Base-by-base conservation (phyloP, 1,140 invertebrate species). In the Zaprionus africanus region DNA sequence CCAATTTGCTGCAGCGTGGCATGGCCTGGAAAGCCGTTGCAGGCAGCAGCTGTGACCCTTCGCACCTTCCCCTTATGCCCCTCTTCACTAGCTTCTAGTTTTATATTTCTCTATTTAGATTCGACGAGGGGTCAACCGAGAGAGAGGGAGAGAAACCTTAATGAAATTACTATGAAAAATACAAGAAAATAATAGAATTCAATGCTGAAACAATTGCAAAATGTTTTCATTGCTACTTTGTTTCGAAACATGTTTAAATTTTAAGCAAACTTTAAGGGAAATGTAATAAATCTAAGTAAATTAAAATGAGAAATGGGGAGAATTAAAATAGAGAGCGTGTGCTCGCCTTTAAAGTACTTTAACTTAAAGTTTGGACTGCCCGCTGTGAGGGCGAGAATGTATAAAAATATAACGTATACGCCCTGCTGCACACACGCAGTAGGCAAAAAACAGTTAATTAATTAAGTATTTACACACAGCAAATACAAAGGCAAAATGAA, bases 381-480 rank as follows among this genome's bases (percentile, higher is more conserved):
- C 41, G 31, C 17, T 31, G 53, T 56, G 26, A 41, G 17, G 38
- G 51, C 2, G 26, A 56, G 53, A 17, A 19, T 5, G 56, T 36
- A 66, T 61, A 73, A 51, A 73, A 74, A 68, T 58, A 69, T 75
- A 49, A 60, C 38, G 66, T 43, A 76, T 76, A 70, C 66, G 73
- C 53, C 38, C 34, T 41, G 72, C 46, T 69, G 72, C 28, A 64
- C 53, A 51, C 51, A 66, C 68, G 22, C 56, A 71, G 53, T 64
- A 41, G 65, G 62, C 73, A 79, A 82, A 83, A 83, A 78, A 54
- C 68, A 78, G 81, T 84, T 84, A 84, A 84, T 84, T 84, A 84
- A 84, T 84, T 84, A 84, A 84, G 81, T 84, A 84, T 84, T 84
- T 84, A 84, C 81, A 84, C 78, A 71, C 73, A 83, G 68, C 74